Evolutionary conservation across 2,113 vertebrate species (phyloP), one percentile per base, ranked within the genome.

Genomic region (Dascyllus trimaculatus): DNA sequence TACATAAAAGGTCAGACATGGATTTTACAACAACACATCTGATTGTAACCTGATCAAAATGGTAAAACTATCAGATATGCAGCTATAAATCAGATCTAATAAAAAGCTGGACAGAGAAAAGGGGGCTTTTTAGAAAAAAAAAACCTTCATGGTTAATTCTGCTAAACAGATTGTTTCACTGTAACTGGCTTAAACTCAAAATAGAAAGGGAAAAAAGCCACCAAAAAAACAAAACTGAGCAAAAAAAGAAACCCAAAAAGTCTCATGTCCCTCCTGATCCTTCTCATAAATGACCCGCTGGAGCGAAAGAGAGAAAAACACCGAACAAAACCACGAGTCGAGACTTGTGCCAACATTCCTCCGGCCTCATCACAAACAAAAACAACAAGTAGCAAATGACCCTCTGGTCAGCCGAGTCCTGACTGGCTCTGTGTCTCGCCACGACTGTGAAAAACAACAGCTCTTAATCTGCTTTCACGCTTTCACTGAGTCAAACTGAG

Each of bases 401-500:
- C 84, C 85, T 89, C 80, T 91, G 89, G 92, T 90, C 89, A 89
- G 83, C 88, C 66, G 81, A 85, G 79, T 88, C 69, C 83, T 70
- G 82, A 90, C 86, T 91, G 89, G 89, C 91, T 92, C 77, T 38
- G 85, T 54, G 76, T 90, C 81, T 58, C 72, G 62, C 71, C 74
- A 74, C 63, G 57, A 87, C 86, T 88, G 86, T 81, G 89, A 91
- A 89, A 93, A 93, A 92, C 89, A 93, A 92, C 88, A 82, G 86
- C 82, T 62, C 81, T 85, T 93, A 94, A 94, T 92, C 90, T 90
- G 84, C 87, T 94, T 93, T 93, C 89, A 93, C 82, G 85, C 90
- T 88, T 75, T 86, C 73, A 74, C 81, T 70, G 87, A 92, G 88
- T 90, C 89, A 92, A 91, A 92, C 85, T 73, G 85, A 90, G 90